Evolutionary conservation across 2,797 vertebrate genomes (phyloP).

Genomic region (Neopelma chrysocephalum): DNA sequence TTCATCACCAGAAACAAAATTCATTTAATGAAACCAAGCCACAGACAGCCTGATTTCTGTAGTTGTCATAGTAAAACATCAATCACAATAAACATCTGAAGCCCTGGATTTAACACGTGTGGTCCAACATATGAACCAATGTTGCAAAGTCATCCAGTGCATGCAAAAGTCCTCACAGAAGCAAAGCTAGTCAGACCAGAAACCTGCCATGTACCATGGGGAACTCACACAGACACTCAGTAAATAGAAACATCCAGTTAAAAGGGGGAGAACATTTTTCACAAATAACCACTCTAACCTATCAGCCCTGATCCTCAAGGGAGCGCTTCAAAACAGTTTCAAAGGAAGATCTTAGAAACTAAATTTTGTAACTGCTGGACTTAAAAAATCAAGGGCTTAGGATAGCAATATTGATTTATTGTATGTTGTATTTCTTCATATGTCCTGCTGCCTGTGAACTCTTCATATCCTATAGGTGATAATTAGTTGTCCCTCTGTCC

Average conservation of each 20-base stretch:
- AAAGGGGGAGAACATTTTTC: not conserved
- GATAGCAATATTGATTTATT: not conserved
- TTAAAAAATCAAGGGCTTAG: not conserved
- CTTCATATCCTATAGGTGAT: not conserved
- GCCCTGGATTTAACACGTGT: not conserved
- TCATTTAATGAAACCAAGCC: not conserved
- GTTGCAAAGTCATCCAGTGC: not conserved
- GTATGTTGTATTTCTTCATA: not conserved
- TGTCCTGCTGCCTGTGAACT: not conserved
- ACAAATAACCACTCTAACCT: not conserved
- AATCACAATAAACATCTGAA: not conserved
- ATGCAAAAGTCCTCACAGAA: not conserved
- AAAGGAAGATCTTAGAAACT: not conserved
- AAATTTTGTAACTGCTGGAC: not conserved
- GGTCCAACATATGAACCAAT: not conserved
- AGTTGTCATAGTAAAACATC: not conserved
- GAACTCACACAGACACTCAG: not conserved
- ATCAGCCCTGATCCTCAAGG: constrained; percentile 5
- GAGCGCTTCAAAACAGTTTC: constrained; percentile 5
- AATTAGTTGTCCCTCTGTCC: not conserved
- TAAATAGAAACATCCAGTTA: not conserved
- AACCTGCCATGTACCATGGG: not conserved
- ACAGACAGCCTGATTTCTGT: not conserved
- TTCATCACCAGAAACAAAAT: not conserved
- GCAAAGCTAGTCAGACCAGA: not conserved